These are phyloP conservation scores for Pachyseris speciosa DNA, from an alignment of 64 coral and sea anemone genomes.

Conservation along the genomic window DNA sequence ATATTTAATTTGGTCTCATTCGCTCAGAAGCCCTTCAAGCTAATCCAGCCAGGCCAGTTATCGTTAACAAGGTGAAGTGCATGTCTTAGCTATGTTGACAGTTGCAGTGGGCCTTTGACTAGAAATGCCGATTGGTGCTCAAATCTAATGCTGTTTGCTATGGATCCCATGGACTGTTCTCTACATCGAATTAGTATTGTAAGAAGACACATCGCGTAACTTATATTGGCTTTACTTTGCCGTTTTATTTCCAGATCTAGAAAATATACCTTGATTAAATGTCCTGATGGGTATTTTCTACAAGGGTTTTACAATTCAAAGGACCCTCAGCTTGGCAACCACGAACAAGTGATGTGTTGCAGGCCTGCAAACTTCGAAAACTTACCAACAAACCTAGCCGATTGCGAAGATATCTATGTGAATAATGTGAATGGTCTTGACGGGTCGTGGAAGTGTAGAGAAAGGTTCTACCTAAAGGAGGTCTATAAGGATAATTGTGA, in stretches of 20 bases:
- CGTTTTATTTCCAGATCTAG: not conserved
- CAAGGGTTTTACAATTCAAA: conserved; percentile 45
- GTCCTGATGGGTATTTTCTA: conserved; percentile 46
- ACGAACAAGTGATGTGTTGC: conserved; percentile 57
- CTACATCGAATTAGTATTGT: no score
- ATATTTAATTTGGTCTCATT: no score
- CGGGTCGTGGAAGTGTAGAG: not conserved
- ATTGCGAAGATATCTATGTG: conserved; percentile 54
- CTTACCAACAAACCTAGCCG: conserved; percentile 8
- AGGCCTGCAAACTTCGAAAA: conserved; percentile 55
- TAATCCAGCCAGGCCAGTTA: no score
- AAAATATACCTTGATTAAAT: conserved; percentile 27
- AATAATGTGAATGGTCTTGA: not conserved
- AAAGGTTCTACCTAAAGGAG: not conserved
- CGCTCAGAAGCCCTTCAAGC: no score
- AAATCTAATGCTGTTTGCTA: no score
- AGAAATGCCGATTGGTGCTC: no score
- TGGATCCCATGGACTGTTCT: no score
- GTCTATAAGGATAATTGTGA: conserved; percentile 7
- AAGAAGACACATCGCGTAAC: no score
- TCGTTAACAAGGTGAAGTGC: no score
- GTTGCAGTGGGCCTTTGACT: no score
- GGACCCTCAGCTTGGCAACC: not conserved
- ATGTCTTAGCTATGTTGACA: no score
- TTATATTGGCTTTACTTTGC: no score